A percentile compares a stretch with the other conserved stretches of the same genome.
Conservation (phyloP, 2,888 invertebrate genomes). For the Venustoraphidia nigricollis region DNA sequence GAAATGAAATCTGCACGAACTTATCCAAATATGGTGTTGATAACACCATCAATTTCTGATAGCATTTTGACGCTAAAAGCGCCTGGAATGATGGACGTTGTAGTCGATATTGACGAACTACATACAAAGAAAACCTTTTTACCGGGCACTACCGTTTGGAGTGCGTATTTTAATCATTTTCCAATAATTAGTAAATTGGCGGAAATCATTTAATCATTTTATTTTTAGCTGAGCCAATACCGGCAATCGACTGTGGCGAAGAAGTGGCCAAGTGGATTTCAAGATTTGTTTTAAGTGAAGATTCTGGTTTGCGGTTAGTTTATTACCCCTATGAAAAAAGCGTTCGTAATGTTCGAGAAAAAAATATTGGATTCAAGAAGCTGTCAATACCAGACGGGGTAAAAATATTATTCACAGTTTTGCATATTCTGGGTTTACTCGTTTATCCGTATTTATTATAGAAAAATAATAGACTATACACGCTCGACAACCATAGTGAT, state of each 20-base stretch:
- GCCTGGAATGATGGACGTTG: conserved; percentile 36
- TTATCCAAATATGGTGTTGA: conserved; percentile 35
- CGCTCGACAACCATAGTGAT: too few relatives aligned
- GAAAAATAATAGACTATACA: too few relatives aligned
- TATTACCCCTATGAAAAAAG: conserved; percentile 38
- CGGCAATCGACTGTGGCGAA: conserved; percentile 57
- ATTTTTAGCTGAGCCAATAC: conserved; percentile 26
- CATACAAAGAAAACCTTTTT: conserved; percentile 23
- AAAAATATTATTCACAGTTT: neutral
- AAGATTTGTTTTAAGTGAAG: conserved; percentile 33
- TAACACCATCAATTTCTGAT: conserved; percentile 32
- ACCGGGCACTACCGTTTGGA: conserved; percentile 35
- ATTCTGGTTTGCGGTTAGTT: conserved; percentile 36
- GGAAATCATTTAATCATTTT: neutral
- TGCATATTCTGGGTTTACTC: too few relatives aligned
- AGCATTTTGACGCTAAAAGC: conserved; percentile 37
- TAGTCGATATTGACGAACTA: conserved; percentile 31
- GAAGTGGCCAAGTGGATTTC: conserved; percentile 60
- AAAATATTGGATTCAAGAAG: conserved; percentile 19
- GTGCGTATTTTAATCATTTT: conserved; percentile 15
- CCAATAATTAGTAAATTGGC: neutral
- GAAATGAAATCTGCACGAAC: conserved; percentile 41
- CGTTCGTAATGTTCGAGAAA: conserved; percentile 18
- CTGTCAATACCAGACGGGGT: conserved; percentile 8
- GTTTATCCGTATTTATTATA: too few relatives aligned